Conservation (phyloP, 1,140 invertebrate species). For the Lepidurus arcticus region DNA sequence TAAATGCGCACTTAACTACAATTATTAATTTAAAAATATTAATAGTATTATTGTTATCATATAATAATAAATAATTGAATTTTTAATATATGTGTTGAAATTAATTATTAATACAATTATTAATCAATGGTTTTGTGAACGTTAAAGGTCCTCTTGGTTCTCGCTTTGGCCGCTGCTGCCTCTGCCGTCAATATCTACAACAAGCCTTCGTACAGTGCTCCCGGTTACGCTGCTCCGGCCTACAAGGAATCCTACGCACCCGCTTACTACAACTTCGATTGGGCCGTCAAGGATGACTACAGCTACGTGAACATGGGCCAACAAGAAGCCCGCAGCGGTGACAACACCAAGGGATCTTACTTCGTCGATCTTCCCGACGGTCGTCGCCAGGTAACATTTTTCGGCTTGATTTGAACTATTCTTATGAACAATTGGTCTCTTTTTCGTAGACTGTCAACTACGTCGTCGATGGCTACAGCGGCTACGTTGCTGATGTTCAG, state of each 20-base stretch:
- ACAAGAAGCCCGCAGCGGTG: constrained; percentile 37
- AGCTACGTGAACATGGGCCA: constrained; percentile 44
- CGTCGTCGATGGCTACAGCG: constrained; percentile 33
- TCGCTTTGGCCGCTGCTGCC: constrained; percentile 1
- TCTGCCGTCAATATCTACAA: background rate
- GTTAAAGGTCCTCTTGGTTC: constrained; percentile 1
- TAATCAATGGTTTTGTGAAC: too few species aligned
- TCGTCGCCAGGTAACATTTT: constrained; percentile 35
- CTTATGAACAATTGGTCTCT: background rate
- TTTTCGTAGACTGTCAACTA: constrained; percentile 32
- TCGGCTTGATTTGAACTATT: background rate
- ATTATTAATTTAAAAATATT: background rate
- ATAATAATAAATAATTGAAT: background rate
- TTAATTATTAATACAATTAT: background rate
- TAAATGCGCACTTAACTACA: background rate
- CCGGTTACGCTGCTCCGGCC: constrained; percentile 1
- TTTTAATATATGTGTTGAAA: background rate
- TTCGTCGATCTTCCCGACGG: constrained; percentile 40
- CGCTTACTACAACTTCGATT: constrained; percentile 38
- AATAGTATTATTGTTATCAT: background rate
- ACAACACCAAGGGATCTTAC: constrained; percentile 38
- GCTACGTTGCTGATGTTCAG: constrained; percentile 37
- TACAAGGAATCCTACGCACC: constrained; percentile 32
- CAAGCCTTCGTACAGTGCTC: background rate
- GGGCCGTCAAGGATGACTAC: constrained; percentile 38